These are phyloP conservation scores for Falcunculus frontatus DNA, from an alignment of 2,113 vertebrate species.

Conservation along the genomic window DNA sequence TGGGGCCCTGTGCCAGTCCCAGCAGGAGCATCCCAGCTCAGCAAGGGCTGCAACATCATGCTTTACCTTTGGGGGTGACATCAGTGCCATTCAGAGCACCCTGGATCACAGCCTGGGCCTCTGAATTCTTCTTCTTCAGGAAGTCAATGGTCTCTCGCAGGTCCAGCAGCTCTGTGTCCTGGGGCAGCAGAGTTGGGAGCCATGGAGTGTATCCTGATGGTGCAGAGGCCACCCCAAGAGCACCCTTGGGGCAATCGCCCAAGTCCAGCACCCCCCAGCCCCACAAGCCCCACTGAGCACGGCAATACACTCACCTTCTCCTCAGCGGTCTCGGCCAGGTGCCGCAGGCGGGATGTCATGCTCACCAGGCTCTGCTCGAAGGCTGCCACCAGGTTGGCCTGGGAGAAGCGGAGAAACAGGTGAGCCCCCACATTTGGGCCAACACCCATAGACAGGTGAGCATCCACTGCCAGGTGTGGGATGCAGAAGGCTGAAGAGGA, in stretches of 20 bases:
- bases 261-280: not conserved
- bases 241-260: not conserved
- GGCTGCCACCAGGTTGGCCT: constrained; percentile 94
- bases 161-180: constrained; percentile 89
- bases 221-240: not conserved
- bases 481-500: not conserved
- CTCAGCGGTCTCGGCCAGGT: constrained; percentile 84
- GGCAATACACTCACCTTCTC: constrained; percentile 80
- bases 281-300: rapidly evolving
- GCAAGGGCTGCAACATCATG: not conserved
- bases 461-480: no score
- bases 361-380: constrained; percentile 93
- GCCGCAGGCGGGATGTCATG: constrained; percentile 91
- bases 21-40: not conserved
- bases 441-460: rapidly evolving
- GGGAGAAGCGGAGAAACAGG: not conserved
- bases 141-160: constrained; percentile 90
- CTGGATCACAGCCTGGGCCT: constrained; percentile 93
- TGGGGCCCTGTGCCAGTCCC: not conserved
- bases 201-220: rapidly evolving
- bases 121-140: constrained; percentile 86
- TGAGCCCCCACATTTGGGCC: not conserved
- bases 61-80: constrained; percentile 81
- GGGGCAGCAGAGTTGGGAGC: not conserved
- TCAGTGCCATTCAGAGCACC: constrained; percentile 86